Conservation (phyloP, 1,140 invertebrate genomes). For the Cotesia vestalis region DNA sequence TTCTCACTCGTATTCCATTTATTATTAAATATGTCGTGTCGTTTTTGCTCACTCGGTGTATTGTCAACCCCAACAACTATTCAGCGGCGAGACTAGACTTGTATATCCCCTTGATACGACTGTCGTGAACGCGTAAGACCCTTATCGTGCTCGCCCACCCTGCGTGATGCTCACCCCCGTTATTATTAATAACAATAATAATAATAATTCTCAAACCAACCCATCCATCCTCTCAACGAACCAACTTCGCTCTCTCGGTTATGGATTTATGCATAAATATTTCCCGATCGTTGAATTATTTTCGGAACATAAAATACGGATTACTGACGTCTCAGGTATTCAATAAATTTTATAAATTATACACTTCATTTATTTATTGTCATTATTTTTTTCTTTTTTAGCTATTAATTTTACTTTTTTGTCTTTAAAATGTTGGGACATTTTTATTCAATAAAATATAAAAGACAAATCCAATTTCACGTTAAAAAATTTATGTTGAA, state of each 20-base stretch:
- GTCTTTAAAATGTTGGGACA: too few relatives aligned
- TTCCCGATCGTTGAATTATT: slow-evolving; percentile 38
- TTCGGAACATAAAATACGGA: slow-evolving; percentile 44
- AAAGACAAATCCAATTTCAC: too few relatives aligned
- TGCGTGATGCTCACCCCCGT: slow-evolving; percentile 30
- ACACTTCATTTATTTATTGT: not conserved
- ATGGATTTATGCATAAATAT: slow-evolving; percentile 47
- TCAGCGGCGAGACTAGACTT: not conserved
- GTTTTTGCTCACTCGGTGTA: not conserved
- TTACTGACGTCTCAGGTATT: slow-evolving; percentile 33
- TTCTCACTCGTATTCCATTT: too few relatives aligned
- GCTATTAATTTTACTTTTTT: too few relatives aligned
- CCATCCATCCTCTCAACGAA: slow-evolving; percentile 40
- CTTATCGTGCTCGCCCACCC: slow-evolving; percentile 53
- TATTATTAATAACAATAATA: slow-evolving; percentile 49
- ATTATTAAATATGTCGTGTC: not conserved
- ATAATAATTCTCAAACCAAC: too few relatives aligned
- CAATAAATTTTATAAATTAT: not conserved
- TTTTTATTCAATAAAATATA: too few relatives aligned
- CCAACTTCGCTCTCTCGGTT: slow-evolving; percentile 42
- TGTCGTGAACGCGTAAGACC: slow-evolving; percentile 47
- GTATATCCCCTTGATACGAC: slow-evolving; percentile 26
- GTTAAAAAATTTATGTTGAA: too few relatives aligned
- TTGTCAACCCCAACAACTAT: slow-evolving; percentile 20
- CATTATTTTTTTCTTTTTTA: too few relatives aligned